phyloP scores from a whole-genome alignment of 2,797 vertebrate genomes.

The Heliangelus exortis region DNA sequence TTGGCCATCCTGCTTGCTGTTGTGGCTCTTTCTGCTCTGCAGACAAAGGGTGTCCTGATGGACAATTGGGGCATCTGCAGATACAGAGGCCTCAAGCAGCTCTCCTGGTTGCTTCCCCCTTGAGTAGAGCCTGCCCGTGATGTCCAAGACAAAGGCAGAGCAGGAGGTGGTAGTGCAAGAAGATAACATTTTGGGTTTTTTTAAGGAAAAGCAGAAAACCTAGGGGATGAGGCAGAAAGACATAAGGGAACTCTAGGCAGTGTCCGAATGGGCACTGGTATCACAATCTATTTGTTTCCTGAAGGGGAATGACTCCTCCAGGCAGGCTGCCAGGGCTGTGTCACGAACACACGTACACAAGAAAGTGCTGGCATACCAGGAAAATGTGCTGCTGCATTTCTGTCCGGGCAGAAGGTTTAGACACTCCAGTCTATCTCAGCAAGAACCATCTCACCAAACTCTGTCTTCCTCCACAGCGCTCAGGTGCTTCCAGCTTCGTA shows the following conservation, averaged over 20 bases:
- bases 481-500: neutral
- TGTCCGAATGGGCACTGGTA: neutral
- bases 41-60: rapidly evolving
- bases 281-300: neutral
- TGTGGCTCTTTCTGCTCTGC: neutral
- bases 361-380: neutral
- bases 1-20: neutral
- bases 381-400: neutral
- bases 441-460: neutral
- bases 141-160: neutral
- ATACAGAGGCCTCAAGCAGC: neutral
- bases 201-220: neutral
- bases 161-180: neutral
- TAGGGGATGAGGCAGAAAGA: neutral
- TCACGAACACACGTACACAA: rapidly evolving
- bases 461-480: neutral
- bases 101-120: neutral
- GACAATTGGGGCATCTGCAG: neutral
- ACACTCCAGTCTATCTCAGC: neutral
- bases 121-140: rapidly evolving
- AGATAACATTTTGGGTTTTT: neutral
- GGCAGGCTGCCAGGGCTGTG: neutral
- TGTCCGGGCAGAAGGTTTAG: neutral
- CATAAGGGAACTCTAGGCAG: neutral
- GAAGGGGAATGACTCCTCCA: neutral